A percentile compares a stretch with the other conserved stretches of the same genome.
These are phyloP conservation scores for Tolypeutes matacus DNA, from an alignment of 2,797 vertebrate species.

Conservation along the genomic window DNA sequence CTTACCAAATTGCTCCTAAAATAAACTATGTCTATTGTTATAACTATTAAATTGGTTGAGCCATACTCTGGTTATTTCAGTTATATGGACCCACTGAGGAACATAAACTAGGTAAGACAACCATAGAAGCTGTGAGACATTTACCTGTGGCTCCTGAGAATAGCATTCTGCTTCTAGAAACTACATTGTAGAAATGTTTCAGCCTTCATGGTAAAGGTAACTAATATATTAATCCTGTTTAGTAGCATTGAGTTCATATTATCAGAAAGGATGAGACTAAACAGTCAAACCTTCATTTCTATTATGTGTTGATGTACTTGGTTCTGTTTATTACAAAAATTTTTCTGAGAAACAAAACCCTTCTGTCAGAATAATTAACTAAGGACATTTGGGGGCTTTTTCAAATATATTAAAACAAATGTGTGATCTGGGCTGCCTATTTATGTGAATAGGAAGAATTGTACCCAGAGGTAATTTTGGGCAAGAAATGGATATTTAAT, in stretches of 20 bases:
- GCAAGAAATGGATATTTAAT: not conserved
- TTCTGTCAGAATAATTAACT: not conserved
- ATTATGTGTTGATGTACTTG: not conserved
- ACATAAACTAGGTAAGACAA: not conserved
- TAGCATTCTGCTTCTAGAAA: not conserved
- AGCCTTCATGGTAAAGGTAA: not conserved
- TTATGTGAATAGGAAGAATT: not conserved
- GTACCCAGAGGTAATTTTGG: not conserved
- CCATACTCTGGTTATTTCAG: not conserved
- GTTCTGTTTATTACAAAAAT: not conserved
- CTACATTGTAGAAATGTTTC: not conserved
- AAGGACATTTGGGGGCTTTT: not conserved
- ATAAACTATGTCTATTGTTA: not conserved
- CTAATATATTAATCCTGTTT: not conserved
- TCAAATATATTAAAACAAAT: not conserved
- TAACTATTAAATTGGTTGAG: not conserved
- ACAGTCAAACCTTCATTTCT: not conserved
- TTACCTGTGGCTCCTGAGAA: not conserved
- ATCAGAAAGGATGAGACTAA: not conserved
- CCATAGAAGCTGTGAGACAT: accelerated
- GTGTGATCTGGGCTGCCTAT: not conserved
- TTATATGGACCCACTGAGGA: not conserved
- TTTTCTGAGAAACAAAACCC: slow-evolving; percentile 41
- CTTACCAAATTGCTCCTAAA: not conserved
- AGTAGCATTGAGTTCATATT: not conserved